phyloP scores from a whole-genome alignment of 1,140 invertebrate species.

The Drosophila chauvacae region DNA sequence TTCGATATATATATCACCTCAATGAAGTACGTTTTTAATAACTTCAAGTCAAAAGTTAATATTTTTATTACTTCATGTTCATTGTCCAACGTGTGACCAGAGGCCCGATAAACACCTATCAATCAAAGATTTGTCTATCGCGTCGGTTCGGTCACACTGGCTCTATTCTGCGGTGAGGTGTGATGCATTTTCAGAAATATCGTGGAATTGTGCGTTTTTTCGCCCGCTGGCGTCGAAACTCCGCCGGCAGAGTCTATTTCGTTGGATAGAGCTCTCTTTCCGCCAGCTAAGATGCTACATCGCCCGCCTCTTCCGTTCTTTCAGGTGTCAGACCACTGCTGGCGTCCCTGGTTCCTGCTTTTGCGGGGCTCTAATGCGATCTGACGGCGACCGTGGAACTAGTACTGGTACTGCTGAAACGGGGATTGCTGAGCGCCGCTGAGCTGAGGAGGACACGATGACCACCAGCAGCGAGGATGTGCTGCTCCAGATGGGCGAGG shows the following conservation, averaged over 20 bases:
- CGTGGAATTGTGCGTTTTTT: constrained; percentile 41
- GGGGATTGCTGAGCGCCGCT: constrained; percentile 32
- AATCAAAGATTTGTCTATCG: too few species aligned
- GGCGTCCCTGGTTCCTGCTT: constrained; percentile 21
- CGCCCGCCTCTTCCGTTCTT: constrained; percentile 24
- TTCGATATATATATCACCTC: too few species aligned
- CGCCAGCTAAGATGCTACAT: constrained; percentile 16
- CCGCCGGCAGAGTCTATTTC: neutral
- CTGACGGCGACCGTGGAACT: constrained; percentile 32
- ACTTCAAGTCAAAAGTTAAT: too few species aligned
- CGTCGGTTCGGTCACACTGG: too few species aligned
- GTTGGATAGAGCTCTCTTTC: neutral
- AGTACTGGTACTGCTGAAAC: constrained; percentile 18
- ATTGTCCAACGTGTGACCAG: too few species aligned
- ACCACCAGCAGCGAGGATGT: constrained; percentile 92
- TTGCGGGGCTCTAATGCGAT: constrained; percentile 26
- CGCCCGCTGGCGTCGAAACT: constrained; percentile 4
- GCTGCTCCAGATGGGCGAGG: constrained; percentile 94
- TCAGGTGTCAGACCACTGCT: constrained; percentile 23
- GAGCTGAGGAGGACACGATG: constrained; percentile 55
- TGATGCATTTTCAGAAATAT: constrained; percentile 46
- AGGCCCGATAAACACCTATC: too few species aligned
- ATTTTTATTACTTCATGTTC: too few species aligned
- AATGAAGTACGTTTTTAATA: too few species aligned
- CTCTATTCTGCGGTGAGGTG: constrained; percentile 42